phyloP scores from a whole-genome alignment of 2,113 vertebrate genomes.

The Bucco capensis region DNA sequence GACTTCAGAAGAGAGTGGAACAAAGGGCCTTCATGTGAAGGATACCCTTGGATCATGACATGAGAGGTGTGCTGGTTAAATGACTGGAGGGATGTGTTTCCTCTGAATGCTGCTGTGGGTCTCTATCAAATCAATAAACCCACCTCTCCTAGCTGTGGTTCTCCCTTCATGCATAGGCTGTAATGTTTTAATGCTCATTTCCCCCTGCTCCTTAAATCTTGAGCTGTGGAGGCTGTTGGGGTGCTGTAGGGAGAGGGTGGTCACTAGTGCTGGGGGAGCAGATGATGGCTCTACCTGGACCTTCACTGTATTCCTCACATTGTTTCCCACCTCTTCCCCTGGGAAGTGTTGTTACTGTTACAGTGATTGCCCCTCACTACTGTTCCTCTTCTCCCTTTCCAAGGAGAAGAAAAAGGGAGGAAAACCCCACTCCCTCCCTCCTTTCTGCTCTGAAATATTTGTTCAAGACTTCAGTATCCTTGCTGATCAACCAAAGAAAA shows the following conservation, averaged over 20 bases:
- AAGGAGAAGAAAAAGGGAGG: not conserved
- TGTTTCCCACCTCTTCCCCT: not conserved
- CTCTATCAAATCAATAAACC: not conserved
- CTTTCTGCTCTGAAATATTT: not conserved
- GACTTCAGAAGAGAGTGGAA: not conserved
- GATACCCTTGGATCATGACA: not conserved
- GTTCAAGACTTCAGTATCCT: not conserved
- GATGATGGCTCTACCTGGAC: not conserved
- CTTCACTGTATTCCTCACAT: not conserved
- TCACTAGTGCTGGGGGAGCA: not conserved
- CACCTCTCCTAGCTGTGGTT: not conserved
- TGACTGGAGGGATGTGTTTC: not conserved
- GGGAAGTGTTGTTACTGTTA: not conserved
- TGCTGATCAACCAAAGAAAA: not conserved
- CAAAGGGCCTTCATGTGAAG: not conserved
- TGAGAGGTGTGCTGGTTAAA: not conserved
- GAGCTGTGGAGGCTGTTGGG: not conserved
- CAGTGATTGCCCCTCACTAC: not conserved
- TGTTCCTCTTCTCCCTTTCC: not conserved
- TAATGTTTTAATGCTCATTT: not conserved
- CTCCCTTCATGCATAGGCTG: not conserved
- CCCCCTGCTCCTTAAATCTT: not conserved
- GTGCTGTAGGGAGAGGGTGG: not conserved
- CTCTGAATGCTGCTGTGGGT: not conserved
- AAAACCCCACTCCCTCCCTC: not conserved